Evolutionary conservation across 1,140 invertebrate species (phyloP).

Genomic region (Bombus polaris): DNA sequence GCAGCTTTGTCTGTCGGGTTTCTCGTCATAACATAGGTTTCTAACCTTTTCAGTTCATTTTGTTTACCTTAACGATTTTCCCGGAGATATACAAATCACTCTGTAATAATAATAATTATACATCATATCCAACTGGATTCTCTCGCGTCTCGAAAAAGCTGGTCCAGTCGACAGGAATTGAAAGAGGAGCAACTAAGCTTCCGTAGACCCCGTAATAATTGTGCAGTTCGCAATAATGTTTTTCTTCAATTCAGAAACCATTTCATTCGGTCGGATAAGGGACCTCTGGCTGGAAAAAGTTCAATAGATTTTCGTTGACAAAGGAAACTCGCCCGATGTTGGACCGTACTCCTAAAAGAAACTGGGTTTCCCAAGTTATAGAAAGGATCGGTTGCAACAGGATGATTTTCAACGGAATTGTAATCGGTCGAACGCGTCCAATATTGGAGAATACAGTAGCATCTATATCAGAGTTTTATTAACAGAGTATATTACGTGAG

Average conservation of each 20-base stretch:
- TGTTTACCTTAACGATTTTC: conserved; percentile 67
- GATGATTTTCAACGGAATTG: conserved; percentile 3
- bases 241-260: conserved; percentile 30
- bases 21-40: background rate
- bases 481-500: background rate
- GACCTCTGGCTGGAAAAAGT: background rate
- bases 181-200: background rate
- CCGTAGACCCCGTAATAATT: conserved; percentile 15
- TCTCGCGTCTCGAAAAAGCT: background rate
- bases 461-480: background rate
- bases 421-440: background rate
- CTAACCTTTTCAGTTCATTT: conserved; percentile 43
- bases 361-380: background rate
- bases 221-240: conserved; percentile 18
- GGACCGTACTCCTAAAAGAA: background rate
- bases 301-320: background rate
- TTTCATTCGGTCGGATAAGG: background rate
- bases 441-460: background rate
- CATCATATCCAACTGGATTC: conserved; percentile 47
- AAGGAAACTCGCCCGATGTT: background rate
- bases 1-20: conserved; percentile 49
- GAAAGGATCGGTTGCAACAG: background rate
- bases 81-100: conserved; percentile 46
- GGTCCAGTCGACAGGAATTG: background rate
- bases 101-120: conserved; percentile 66